Conservation (phyloP, 1,140 invertebrate genomes). For the Cydia fagiglandana region DNA sequence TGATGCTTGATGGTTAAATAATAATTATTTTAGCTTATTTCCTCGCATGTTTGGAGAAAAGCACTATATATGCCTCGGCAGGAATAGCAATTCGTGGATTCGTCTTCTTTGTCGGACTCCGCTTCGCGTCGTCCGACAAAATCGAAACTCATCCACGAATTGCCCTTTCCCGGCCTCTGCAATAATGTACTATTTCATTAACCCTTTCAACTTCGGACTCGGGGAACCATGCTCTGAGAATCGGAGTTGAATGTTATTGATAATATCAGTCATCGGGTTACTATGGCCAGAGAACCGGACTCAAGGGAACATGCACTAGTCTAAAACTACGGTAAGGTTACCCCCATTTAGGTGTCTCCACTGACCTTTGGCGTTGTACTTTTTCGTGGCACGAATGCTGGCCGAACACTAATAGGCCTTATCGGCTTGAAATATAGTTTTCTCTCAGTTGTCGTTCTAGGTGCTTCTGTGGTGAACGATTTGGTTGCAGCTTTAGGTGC, state of each 20-base stretch:
- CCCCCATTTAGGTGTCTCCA: slow-evolving; percentile 50
- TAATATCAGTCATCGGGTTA: slow-evolving; percentile 35
- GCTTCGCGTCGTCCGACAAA: too few species aligned
- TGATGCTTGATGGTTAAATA: too few species aligned
- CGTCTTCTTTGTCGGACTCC: too few species aligned
- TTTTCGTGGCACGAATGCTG: slow-evolving; percentile 66
- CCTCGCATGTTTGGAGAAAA: too few species aligned
- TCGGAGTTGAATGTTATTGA: slow-evolving; percentile 27
- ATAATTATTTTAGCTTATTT: too few species aligned
- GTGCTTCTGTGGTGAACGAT: slow-evolving; percentile 61
- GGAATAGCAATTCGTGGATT: too few species aligned
- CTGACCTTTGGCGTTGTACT: slow-evolving; percentile 55
- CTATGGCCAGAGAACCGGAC: slow-evolving; percentile 46
- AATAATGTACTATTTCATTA: too few species aligned
- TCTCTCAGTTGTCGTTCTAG: slow-evolving; percentile 63
- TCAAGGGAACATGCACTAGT: slow-evolving; percentile 33
- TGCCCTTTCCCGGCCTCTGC: too few species aligned
- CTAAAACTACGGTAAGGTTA: slow-evolving; percentile 9
- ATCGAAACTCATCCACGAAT: too few species aligned
- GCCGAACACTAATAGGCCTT: slow-evolving; percentile 60
- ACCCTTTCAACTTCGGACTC: slow-evolving; percentile 29
- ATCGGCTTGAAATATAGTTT: slow-evolving; percentile 65
- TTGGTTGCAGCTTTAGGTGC: slow-evolving; percentile 47
- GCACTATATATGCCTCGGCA: too few species aligned
- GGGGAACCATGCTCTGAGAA: slow-evolving; percentile 37